These are phyloP conservation scores for Pristiophorus japonicus DNA, from an alignment of 2,113 vertebrate genomes.

Conservation along the genomic window DNA sequence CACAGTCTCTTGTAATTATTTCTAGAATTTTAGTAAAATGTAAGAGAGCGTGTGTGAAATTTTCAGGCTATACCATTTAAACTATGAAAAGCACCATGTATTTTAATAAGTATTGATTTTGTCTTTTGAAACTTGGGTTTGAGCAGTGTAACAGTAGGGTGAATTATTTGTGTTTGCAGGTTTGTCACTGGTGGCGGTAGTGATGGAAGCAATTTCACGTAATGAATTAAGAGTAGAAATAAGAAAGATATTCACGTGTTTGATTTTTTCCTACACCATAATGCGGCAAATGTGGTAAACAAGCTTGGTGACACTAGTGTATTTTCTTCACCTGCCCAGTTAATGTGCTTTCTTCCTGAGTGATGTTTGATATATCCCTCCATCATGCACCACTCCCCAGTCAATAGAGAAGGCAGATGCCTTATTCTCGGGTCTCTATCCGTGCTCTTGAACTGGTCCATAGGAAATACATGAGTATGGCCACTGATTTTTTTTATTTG, in stretches of 20 bases:
- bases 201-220: neutral
- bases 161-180: neutral
- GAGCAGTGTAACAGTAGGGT: neutral
- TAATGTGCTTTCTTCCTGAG: neutral
- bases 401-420: neutral
- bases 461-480: neutral
- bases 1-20: neutral
- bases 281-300: neutral
- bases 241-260: neutral
- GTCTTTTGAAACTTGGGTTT: neutral
- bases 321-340: neutral
- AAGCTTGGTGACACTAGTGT: neutral
- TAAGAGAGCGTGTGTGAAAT: too few species aligned
- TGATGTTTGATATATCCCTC: neutral
- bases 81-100: neutral
- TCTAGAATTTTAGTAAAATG: neutral
- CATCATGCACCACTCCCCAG: neutral
- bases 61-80: neutral
- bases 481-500: neutral
- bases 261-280: neutral
- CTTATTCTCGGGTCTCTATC: neutral
- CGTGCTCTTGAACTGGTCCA: neutral
- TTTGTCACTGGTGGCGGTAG: neutral
- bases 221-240: neutral
- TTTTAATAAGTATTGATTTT: neutral